These are phyloP conservation scores for Automeris io DNA, from an alignment of 2,888 invertebrate species.

Conservation along the genomic window DNA sequence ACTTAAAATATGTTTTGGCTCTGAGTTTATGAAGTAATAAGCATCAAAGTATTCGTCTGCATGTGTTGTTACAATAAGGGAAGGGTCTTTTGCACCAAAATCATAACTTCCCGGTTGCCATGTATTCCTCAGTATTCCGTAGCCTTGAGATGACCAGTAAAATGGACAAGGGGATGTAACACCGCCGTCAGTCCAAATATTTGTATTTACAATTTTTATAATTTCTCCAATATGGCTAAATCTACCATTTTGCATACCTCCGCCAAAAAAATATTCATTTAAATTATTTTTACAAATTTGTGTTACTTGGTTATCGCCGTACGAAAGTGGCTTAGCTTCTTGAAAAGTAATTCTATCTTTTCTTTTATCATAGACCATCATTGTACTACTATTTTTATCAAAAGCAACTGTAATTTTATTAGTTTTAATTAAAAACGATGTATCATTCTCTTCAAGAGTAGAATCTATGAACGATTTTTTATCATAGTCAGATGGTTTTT, in stretches of 20 bases:
- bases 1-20: conserved; percentile 44
- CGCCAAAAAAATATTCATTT: conserved; percentile 60
- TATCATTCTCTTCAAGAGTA: conserved; percentile 25
- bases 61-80: conserved; percentile 36
- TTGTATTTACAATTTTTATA: conserved; percentile 53
- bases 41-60: conserved; percentile 48
- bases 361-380: conserved; percentile 45
- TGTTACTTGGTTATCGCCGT: conserved; percentile 30
- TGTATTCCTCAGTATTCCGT: conserved; percentile 59
- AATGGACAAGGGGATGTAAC: conserved; percentile 65
- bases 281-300: conserved; percentile 41
- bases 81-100: conserved; percentile 37
- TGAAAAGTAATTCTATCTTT: conserved; percentile 44
- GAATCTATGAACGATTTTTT: conserved; percentile 42
- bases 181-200: conserved; percentile 57
- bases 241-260: conserved; percentile 68
- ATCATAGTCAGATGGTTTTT: conserved; percentile 45
- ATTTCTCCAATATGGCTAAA: conserved; percentile 58
- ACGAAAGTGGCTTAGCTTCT: conserved; percentile 42
- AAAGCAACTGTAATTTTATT: conserved; percentile 47
- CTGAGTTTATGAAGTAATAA: conserved; percentile 51
- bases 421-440: conserved; percentile 38
- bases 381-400: conserved; percentile 44
- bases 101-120: conserved; percentile 60
- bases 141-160: conserved; percentile 63